Conservation (phyloP, 2,113 vertebrate genomes). For the Charadrius vociferus region DNA sequence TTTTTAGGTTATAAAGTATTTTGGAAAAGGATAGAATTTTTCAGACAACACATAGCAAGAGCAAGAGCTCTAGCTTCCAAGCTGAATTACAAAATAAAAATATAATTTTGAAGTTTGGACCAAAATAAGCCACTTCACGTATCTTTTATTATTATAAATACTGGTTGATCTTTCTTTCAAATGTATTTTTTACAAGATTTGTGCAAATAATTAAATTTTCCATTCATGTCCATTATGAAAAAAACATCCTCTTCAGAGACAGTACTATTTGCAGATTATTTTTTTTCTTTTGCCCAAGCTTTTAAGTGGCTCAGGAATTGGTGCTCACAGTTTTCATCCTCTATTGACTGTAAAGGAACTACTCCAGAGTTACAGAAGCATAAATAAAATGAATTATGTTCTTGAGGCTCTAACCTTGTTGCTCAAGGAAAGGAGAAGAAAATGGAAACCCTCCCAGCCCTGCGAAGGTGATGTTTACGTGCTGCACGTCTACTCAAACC, state of each 20-base stretch:
- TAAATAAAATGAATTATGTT: neutral
- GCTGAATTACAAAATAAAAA: neutral
- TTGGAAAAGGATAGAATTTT: neutral
- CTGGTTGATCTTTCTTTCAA: neutral
- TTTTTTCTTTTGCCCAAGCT: neutral
- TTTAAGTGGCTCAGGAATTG: neutral
- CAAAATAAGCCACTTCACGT: neutral
- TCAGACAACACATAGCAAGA: neutral
- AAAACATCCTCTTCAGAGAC: neutral
- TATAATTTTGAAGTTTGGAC: neutral
- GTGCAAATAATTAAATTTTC: neutral
- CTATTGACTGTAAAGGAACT: neutral
- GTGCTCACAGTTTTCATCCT: neutral
- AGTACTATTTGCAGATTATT: neutral
- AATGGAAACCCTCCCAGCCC: neutral
- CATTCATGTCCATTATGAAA: neutral
- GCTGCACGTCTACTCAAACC: neutral
- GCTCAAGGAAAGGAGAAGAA: neutral
- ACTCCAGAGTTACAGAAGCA: neutral
- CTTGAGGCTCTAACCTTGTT: neutral
- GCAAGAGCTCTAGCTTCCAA: neutral
- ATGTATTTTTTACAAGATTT: neutral
- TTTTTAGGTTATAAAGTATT: neutral
- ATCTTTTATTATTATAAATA: neutral
- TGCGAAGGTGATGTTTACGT: neutral